Base-by-base conservation (phyloP, 2,113 vertebrate species). In the Lontra canadensis region DNA sequence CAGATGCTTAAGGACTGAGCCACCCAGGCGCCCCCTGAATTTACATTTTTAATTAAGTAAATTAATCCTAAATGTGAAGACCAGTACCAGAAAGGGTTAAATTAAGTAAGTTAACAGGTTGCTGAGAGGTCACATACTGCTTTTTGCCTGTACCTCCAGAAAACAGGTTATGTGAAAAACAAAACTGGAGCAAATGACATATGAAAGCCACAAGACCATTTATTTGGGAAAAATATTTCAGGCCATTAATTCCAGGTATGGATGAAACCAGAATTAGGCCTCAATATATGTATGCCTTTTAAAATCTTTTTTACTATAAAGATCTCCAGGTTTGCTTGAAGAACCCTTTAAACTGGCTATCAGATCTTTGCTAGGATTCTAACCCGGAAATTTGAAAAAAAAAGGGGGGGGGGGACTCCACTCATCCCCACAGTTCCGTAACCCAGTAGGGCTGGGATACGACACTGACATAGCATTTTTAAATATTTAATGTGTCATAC, bases 1-100 rank as follows among this genome's bases (percentile, higher is more conserved):
- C 57, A 57, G 57, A 23, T 57, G 7, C 20, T 23, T 57, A 57
- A 57, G 1, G 7, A 57, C 21, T 57, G 55, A 23, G 55, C 55
- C 55, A 57, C 55, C 18, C 55, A 57, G 57, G 57, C 7, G 20
- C 57, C 57, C 21, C 57, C 9, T 78, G 31, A 81, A 10, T 81
- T 94, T 88, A 86, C 36, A 47, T 90, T 86, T 93, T 59, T 65
- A 34, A 76, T 88, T 74, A 94, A 92, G 17, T 25, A 88, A 21
- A 71, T 73, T 84, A 92, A 88, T 69, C 36, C 73, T 94, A 82
- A 93, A 81, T 39, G 57, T 49, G 59, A 96, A 87, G 26, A 89
- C 2, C 34, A 69, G 8, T 79, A 94, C 83, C 26, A 81, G n/a
- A 59, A 85, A 85, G 31, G 12, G 12, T 25, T 88, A 29, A 52